Evolutionary conservation across 2,113 vertebrate genomes (phyloP), one percentile per base, ranked within the genome.

Genomic region (Petroica traversi): DNA sequence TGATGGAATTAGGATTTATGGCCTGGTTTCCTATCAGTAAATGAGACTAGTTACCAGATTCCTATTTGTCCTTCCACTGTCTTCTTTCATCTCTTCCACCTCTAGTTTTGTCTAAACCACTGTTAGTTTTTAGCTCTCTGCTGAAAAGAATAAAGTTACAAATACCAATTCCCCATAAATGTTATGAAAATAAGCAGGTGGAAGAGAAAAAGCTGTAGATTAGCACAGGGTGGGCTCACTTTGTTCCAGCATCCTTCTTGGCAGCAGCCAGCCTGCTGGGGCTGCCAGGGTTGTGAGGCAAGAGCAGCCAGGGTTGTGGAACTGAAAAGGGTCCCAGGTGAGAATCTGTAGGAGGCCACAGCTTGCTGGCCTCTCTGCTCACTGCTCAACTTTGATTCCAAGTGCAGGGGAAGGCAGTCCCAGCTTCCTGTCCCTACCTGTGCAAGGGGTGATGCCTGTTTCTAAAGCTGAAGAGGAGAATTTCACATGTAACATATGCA

Each of bases 401-500:
- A 15, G 62, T 31, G 12, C 55, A 40, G n/a, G 40, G 22, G 12
- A 36, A 61, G 20, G 33, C 36, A 57, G 51, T 23, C 38, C 20
- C 29, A 40, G 31, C 16, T 52, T n/a, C 40, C 67, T 49, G 54
- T n/a, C 15, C 2, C 4, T 34, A 17, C 28, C 33, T 64, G 19
- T 20, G 25, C 64, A 23, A 14, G 4, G 26, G 12, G 33, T 25
- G 51, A 15, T 25, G 7, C 7, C 19, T 24, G 3, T 61, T 63
- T 48, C 20, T 40, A 5, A 9, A 5, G 24, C 20, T 66, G 22
- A 16, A 28, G 59, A 36, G 6, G 63, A 19, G 43, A 48, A 31
- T 82, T 51, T 31, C 26, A 12, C 2, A 1, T 46, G 0, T 23
- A 12, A 51, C 0, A 0, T 28, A 5, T 0, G 9, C 12, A 0